A percentile compares a stretch with the other conserved stretches of the same genome.
These are phyloP conservation scores for Spea multiplicata DNA, from an alignment of 2,113 vertebrate genomes.

Conservation along the genomic window DNA sequence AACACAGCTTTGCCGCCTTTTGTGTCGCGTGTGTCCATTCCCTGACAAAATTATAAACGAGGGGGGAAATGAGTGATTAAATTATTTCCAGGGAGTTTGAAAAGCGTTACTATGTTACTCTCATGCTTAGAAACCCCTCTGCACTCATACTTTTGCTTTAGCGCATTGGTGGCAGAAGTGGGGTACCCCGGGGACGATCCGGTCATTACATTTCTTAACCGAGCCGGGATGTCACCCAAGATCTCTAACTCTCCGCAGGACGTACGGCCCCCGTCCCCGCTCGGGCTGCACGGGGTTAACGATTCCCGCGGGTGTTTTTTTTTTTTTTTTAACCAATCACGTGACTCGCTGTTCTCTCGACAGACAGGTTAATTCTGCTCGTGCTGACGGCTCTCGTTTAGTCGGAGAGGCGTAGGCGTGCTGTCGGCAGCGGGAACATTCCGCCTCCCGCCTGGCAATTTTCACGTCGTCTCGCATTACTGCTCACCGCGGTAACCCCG, in stretches of 20 bases:
- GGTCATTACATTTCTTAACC: no score
- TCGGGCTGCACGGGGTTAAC: slow-evolving; percentile 36
- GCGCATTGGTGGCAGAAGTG: background rate
- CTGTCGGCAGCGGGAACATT: slow-evolving; percentile 44
- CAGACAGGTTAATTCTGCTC: slow-evolving; percentile 45
- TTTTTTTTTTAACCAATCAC: slow-evolving; percentile 7
- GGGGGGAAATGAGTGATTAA: no score
- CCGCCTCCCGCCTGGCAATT: slow-evolving; percentile 41
- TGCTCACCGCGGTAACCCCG: background rate
- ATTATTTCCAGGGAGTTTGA: no score
- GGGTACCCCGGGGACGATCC: background rate
- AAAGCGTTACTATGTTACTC: no score
- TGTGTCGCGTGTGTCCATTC: no score
- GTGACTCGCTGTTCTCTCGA: slow-evolving; percentile 42
- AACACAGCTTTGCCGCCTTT: no score
- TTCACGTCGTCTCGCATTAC: slow-evolving; percentile 33
- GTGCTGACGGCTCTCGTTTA: slow-evolving; percentile 20
- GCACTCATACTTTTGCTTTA: no score
- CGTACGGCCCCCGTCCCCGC: background rate
- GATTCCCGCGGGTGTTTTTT: slow-evolving; percentile 10
- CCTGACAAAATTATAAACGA: no score
- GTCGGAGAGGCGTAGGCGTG: slow-evolving; percentile 38
- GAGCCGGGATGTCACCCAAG: no score
- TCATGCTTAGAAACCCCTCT: no score
- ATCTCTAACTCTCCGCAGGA: background rate